Percentiles rank a stretch among this genome's conserved stretches.
Conservation (phyloP, 2,888 invertebrate species). For the Scaptomyza flava region DNA sequence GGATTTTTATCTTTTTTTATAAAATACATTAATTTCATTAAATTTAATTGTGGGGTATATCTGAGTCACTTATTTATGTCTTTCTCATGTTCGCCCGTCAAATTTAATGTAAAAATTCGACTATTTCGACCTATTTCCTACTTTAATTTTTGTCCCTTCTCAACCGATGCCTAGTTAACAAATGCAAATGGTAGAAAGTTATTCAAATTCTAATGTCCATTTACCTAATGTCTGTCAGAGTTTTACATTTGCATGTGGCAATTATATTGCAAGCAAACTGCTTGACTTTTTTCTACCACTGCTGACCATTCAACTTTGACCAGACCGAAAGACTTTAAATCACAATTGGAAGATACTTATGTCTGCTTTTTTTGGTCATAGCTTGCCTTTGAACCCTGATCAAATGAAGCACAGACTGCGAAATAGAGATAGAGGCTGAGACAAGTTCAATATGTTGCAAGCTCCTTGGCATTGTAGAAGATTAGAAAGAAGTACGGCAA, state of each 20-base stretch:
- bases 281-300: neutral
- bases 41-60: neutral
- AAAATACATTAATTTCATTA: neutral
- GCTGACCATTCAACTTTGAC: conserved; percentile 34
- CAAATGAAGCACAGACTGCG: conserved; percentile 1
- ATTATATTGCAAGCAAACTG: conserved; percentile 27
- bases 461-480: conserved; percentile 8
- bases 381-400: conserved; percentile 15
- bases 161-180: conserved; percentile 2
- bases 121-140: neutral
- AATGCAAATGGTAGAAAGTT: neutral
- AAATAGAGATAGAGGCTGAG: conserved; percentile 4
- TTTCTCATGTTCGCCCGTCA: neutral
- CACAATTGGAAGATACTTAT: neutral
- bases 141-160: conserved; percentile 4
- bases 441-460: conserved; percentile 28
- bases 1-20: no score
- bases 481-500: conserved; percentile 19
- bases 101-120: conserved; percentile 4
- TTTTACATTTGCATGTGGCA: conserved; percentile 14
- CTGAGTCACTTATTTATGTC: neutral
- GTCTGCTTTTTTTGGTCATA: neutral
- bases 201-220: neutral
- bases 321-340: conserved; percentile 1
- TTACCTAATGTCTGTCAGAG: neutral